Base-by-base conservation (phyloP, 2,797 vertebrate species). In the Psittacula derbiana region DNA sequence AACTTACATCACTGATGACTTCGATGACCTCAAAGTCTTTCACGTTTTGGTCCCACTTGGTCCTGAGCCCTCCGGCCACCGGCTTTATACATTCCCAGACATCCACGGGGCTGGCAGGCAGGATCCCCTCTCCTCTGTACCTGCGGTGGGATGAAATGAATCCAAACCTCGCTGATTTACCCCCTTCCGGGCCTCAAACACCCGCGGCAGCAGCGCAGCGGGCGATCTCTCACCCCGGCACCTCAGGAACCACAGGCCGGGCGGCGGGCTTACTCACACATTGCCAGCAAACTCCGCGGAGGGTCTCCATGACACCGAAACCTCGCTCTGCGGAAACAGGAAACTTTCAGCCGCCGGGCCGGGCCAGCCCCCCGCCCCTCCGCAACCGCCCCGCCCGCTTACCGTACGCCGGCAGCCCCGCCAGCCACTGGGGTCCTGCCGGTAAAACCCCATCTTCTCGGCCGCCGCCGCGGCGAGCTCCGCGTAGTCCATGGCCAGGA, bases 71-170 rank as follows among this genome's bases (percentile, higher is more conserved):
- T 5, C 98, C 98, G 18, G 98, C 98, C 7, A 97, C 98, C 0
- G 99, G 99, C 83, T 99, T 99, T 36, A 99, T 95, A 69, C 98
- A 99, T 70, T 99, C 98, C 99, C 99, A 99, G 70, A 99, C 99
- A 3, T 96, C 92, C 28, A 95, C 96, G 4, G 96, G 98, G 36
- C 98, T 97, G 41, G 97, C 98, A 3, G 88, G 90, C 74, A 99
- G 65, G 8, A 98, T 31, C 12, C 98, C 99, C 55, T 99, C 98
- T 2, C 98, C 99, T 85, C 98, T 98, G 93, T 99, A 99, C 61
- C 99, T 99, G 97, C 36, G 53, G 92, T 23, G 80, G n/a, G 19
- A 20, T 41, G 14, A 58, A 53, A 82, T 14, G n/a, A 74, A 58
- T 71, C 70, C 44, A 8, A 58, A 6, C 1, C 7, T 20, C 10